Base-by-base conservation (phyloP, 2,888 invertebrate genomes). In the Dilophus febrilis region DNA sequence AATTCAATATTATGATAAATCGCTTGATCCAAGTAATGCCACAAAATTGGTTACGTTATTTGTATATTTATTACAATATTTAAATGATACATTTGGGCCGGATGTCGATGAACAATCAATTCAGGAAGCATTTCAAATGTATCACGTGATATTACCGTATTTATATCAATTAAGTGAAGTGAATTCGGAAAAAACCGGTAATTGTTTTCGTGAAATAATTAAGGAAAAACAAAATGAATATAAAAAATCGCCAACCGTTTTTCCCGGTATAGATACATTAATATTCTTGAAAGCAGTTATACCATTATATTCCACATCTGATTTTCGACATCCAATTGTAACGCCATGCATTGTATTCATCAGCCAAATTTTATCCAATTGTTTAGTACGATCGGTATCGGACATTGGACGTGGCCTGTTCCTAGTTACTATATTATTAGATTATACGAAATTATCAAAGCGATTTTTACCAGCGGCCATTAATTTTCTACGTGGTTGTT, bases 301-400 rank as follows among this genome's bases (percentile, higher is more conserved):
- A 7, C 59, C 81, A 33, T 56, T 94, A 40, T 95, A 84, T 61
- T 83, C 92, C 1, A 79, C 90, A 0, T 90, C 92, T 0, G 94
- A 95, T 62, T 87, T 81, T 56, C 69, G 78, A 31, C 94, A 95
- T 68, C 78, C 79, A 1, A 74, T 94, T 4, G 80, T 82, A n/a
- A 86, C 86, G 12, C 90, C 91, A n/a, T 66, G 69, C 49, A 66
- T 84, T 48, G 66, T 85, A 45, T 86, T 91, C 49, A 83, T 92
- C 63, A 73, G 80, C 30, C 80, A 88, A 57, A 79, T 91, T 52
- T 58, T 87, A 49, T 66, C 69, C 3, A 65, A 66, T 49, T 72
- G 77, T 39, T 70, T 67, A 47, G 71, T 84, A 16, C 71, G 66
- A 49, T 70, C 67, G 10, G 66, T 71, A 0, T 65, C 67, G 46